Evolutionary conservation across 2,113 vertebrate species (phyloP), one percentile per base, ranked within the genome.

Genomic region (Dolichotis patagonum): DNA sequence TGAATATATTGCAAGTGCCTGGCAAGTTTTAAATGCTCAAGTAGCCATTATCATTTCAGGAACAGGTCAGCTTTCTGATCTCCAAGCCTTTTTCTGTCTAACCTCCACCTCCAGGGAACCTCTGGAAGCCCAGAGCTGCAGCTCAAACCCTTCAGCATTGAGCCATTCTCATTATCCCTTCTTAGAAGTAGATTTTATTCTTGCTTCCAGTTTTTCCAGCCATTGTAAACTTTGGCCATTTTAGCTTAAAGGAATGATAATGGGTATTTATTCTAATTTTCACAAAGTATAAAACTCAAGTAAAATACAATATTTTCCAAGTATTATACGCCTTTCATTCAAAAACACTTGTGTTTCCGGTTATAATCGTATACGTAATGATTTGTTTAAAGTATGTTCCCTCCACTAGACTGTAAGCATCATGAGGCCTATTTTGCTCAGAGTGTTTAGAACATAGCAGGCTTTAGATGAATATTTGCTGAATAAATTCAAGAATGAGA

Each of bases 391-490:
- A 80, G 82, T 71, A 54, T 54, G 38, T 24, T 38, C 86, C 84
- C 10, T 89, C 63, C 62, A 16, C 30, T 87, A 56, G 56, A 95
- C 43, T 41, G 24, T 43, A 93, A 90, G 85, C 62, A 84, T 69
- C 56, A 11, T 88, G 85, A 96, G 56, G 88, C 41, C 58, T 78
- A 26, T 81, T 81, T 91, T 77, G 69, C 60, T 32, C 46, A 60
- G 26, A 78, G n/a, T 71, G 32, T 71, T 38, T 46, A 80, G 5
- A 71, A 62, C 38, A 78, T 10, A 73, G 35, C 38, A n/a, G 19
- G 82, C 7, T 28, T 97, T 91, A 52, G 22, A 24, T 83, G 49
- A 92, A 46, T 71, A 84, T 73, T 90, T 94, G 69, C 38, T 90
- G 43, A 77, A 77, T 86, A 95, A 81, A 92, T 56, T n/a, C 7